phyloP scores from a whole-genome alignment of 2,797 vertebrate species.

The Telmatherina bonti region DNA sequence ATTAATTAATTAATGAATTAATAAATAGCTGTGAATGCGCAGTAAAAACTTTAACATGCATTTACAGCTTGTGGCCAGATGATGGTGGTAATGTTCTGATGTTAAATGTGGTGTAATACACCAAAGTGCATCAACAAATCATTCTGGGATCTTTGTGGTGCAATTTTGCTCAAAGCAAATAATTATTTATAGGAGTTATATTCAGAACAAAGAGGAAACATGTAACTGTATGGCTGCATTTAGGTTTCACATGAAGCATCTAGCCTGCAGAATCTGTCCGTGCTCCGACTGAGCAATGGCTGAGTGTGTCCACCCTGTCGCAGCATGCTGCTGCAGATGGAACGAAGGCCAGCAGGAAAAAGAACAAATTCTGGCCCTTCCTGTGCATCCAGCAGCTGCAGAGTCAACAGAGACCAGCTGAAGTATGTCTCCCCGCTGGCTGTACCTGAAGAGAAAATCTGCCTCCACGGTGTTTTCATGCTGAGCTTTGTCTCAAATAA shows the following conservation, averaged over 20 bases:
- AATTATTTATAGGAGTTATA: not conserved
- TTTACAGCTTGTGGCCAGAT: conserved; percentile 1
- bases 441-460: too few relatives aligned
- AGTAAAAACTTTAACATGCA: not conserved
- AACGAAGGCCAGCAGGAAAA: not conserved
- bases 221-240: not conserved
- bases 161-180: not conserved
- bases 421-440: not conserved
- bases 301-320: not conserved
- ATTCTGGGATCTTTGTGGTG: not conserved
- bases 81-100: conserved; percentile 6
- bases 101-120: not conserved
- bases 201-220: not conserved
- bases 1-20: too few relatives aligned
- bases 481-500: too few relatives aligned
- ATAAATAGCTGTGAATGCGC: too few relatives aligned
- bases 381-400: not conserved
- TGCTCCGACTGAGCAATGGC: too few relatives aligned
- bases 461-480: too few relatives aligned
- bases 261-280: not conserved
- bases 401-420: not conserved
- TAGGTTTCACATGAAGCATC: not conserved
- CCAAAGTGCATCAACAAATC: not conserved
- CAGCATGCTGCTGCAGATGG: too few relatives aligned
- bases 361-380: too few relatives aligned